Evolutionary conservation across 35 echinoderm and acorn worm genomes (phyloP), one percentile per base, ranked within the genome.

Genomic region (Apostichopus californicus): DNA sequence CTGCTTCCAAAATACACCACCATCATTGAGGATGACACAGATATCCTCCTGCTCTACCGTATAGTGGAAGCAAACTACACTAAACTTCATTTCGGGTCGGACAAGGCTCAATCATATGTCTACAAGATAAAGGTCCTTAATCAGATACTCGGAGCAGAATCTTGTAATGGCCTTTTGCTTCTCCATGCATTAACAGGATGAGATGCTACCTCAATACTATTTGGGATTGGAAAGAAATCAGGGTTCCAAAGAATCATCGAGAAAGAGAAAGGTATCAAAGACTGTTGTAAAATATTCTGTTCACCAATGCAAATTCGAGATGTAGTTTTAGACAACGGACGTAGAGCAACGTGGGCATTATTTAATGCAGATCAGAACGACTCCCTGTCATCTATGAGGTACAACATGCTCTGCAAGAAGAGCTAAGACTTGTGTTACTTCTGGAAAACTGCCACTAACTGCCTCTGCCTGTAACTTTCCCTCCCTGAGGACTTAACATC

Each of bases 11-110:
- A 78, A 78, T 78, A 54, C 28, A 89, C 91, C 23, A 79, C 54
- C n/a, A 54, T 95, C 55, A 85, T 95, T 84, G 86, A 87, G 7
- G 91, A 93, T 73, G 91, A 95, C 57, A 93, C 91, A 83, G 91
- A 95, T 78, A 73, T 95, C 5, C 87, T 95, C 7, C 18, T 95
- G 10, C 81, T 95, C 81, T 87, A 86, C 81, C 52, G 87, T 92
- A 80, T 55, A 71, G 54, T 82, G 53, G 21, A 11, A 87, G 21
- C 11, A 46, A 87, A 28, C 81, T 95, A 10, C 90, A 87, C 77
- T 59, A 10, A 59, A 59, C 57, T 59, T 10, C 7, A 78, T 28
- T 93, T 77, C 83, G 14, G 57, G 13, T 87, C 80, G 53, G 92
- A 93, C 80, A 90, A 78, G 68, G 63, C 24, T 6, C 10, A 92